phyloP scores from a whole-genome alignment of 2,888 invertebrate genomes.

The Ichneumoninae sp. region DNA sequence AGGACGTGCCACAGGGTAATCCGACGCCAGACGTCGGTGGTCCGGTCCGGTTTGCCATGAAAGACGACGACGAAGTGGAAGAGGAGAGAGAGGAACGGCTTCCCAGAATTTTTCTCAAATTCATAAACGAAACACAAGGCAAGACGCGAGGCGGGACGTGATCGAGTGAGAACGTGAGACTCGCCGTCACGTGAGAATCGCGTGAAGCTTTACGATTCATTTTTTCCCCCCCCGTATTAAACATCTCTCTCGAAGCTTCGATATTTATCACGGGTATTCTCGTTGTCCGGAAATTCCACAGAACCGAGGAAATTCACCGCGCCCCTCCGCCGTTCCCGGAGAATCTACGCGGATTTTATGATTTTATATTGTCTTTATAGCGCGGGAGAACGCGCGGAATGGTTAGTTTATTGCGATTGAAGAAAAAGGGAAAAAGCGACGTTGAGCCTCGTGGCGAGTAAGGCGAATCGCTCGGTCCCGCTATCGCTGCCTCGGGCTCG shows the following conservation, averaged over 20 bases:
- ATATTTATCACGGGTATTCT: slow-evolving; percentile 32
- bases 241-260: slow-evolving; percentile 3
- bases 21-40: slow-evolving; percentile 67
- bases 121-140: slow-evolving; percentile 62
- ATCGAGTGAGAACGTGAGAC: slow-evolving; percentile 54
- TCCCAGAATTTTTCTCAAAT: slow-evolving; percentile 69
- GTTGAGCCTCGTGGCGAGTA: not conserved
- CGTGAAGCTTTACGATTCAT: slow-evolving; percentile 33
- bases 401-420: slow-evolving; percentile 37
- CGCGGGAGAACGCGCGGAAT: slow-evolving; percentile 20
- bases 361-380: slow-evolving; percentile 60
- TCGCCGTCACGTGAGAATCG: slow-evolving; percentile 2
- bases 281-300: slow-evolving; percentile 48
- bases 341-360: slow-evolving; percentile 36
- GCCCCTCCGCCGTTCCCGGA: not conserved
- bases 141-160: slow-evolving; percentile 22
- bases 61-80: slow-evolving; percentile 46
- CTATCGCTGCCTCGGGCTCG: slow-evolving; percentile 16
- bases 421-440: slow-evolving; percentile 13
- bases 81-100: slow-evolving; percentile 57
- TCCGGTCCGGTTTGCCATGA: slow-evolving; percentile 64
- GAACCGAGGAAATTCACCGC: not conserved
- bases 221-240: not conserved
- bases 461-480: not conserved
- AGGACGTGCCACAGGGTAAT: slow-evolving; percentile 61